Conservation (phyloP, 2,113 vertebrate species). For the Helogale parvula region DNA sequence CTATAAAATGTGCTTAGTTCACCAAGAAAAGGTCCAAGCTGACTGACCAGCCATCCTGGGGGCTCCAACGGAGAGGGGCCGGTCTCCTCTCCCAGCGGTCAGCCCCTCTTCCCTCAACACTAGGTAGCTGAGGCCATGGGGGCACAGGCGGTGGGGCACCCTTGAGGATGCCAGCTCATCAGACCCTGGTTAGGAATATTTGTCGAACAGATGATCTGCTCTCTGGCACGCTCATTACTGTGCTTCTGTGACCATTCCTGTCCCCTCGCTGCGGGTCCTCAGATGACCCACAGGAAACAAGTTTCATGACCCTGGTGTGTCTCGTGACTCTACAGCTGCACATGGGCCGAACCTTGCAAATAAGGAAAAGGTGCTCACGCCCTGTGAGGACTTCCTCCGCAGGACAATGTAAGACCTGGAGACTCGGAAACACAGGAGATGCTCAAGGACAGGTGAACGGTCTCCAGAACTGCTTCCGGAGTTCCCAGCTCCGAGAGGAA, state of each 20-base stretch:
- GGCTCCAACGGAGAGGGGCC: not conserved
- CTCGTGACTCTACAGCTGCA: no score
- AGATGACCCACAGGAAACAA: not conserved
- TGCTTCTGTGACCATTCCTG: not conserved
- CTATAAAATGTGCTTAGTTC: not conserved
- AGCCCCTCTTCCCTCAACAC: not conserved
- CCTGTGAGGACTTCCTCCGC: not conserved
- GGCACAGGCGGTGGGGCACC: no score
- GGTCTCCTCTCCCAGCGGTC: not conserved
- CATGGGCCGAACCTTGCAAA: not conserved
- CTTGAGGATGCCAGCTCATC: not conserved
- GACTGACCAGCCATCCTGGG: not conserved
- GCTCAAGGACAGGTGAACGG: not conserved
- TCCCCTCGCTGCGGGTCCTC: not conserved
- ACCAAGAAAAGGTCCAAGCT: not conserved
- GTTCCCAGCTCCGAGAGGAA: not conserved
- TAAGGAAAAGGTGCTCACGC: not conserved
- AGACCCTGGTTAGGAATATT: not conserved
- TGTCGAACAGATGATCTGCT: not conserved
- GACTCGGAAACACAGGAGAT: not conserved
- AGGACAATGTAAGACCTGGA: not conserved
- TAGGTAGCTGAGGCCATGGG: not conserved
- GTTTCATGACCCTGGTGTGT: not conserved
- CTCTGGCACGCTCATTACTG: not conserved
- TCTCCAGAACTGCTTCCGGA: not conserved